phyloP scores from a whole-genome alignment of 2,797 vertebrate species.

The Typhlichthys eigenmanni region DNA sequence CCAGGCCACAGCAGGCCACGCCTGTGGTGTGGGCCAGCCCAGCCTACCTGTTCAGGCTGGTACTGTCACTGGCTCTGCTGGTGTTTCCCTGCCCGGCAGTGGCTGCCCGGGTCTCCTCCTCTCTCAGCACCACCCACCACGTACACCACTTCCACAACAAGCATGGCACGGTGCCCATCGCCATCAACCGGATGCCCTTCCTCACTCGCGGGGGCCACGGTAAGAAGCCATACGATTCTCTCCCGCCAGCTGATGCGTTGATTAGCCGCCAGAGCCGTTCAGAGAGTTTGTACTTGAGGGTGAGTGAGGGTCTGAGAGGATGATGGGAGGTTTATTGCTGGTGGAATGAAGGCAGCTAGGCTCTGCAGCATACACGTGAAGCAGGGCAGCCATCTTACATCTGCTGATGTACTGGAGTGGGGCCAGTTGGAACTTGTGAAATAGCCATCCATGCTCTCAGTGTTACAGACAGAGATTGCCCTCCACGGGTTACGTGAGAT shows the following conservation, averaged over 20 bases:
- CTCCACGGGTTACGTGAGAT: constrained; percentile 20
- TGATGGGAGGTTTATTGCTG: constrained; percentile 37
- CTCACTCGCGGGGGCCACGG: constrained; percentile 92
- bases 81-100: constrained; percentile 80
- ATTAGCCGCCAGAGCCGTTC: constrained; percentile 2
- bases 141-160: constrained; percentile 97
- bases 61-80: constrained; percentile 77
- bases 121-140: constrained; percentile 92
- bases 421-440: constrained; percentile 55
- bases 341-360: constrained; percentile 35
- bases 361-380: constrained; percentile 70
- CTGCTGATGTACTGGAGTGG: constrained; percentile 44
- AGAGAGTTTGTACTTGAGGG: background rate
- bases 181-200: constrained; percentile 96
- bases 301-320: background rate
- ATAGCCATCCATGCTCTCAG: constrained; percentile 33
- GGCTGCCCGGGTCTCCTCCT: constrained; percentile 91
- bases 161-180: constrained; percentile 93
- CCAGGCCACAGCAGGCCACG: constrained; percentile 54
- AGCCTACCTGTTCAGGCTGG: constrained; percentile 72
- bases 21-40: constrained; percentile 71
- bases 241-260: background rate
- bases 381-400: constrained; percentile 79
- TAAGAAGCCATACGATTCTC: constrained; percentile 70
- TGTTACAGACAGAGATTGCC: constrained; percentile 22